These are phyloP conservation scores for Tinamus major DNA, from an alignment of 2,797 vertebrate species.

Conservation along the genomic window DNA sequence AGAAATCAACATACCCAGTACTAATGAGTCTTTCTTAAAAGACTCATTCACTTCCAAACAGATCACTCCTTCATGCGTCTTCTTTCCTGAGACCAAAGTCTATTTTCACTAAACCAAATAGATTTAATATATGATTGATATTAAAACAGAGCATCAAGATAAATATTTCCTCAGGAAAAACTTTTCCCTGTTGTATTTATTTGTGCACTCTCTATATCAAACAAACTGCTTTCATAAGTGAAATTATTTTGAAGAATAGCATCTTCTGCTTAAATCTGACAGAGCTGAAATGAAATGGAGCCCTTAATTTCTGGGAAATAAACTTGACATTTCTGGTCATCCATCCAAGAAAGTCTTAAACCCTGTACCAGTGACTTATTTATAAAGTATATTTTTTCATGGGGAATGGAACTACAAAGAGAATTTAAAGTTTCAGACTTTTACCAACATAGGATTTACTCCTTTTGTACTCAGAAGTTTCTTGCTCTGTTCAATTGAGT, in stretches of 20 bases:
- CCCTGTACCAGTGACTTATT: neutral
- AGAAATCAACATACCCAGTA: neutral
- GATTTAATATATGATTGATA: neutral
- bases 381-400: neutral
- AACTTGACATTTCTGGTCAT: neutral
- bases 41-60: neutral
- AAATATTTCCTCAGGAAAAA: neutral
- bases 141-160: neutral
- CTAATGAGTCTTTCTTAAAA: neutral
- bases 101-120: neutral
- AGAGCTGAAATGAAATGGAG: neutral
- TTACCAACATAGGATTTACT: neutral
- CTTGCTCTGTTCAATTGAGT: neutral
- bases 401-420: neutral
- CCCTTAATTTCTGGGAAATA: neutral
- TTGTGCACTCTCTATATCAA: neutral
- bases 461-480: neutral
- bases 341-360: neutral
- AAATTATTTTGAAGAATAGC: neutral
- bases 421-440: neutral
- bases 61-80: neutral
- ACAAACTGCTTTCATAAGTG: neutral
- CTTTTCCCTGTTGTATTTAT: neutral
- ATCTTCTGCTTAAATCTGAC: neutral
- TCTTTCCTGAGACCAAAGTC: neutral